Evolutionary conservation across 2,113 vertebrate genomes (phyloP), one percentile per base, ranked within the genome.

Genomic region (Dissostichus mawsoni): DNA sequence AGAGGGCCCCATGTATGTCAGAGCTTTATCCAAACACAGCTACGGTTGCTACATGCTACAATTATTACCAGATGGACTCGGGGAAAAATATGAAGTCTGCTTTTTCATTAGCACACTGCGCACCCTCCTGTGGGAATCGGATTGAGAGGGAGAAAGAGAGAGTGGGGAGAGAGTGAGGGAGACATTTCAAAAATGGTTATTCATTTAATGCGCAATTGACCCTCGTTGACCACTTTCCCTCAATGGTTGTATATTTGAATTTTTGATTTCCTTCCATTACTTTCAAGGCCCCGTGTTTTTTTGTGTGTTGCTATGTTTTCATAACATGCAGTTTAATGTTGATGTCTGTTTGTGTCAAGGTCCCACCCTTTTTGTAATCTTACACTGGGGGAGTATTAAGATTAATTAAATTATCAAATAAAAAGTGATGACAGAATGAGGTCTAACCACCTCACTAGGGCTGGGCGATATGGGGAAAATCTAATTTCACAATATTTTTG

Each of bases 41-140:
- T 90, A 92, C 88, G 80, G 92, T 94, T 93, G 91, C 93, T 93
- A 92, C 89, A 93, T 92, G 85, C 82, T 85, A 52, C 90, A 91
- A 94, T 94, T 93, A 94, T 92, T 92, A 90, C 93, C 93, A 94
- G 92, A 94, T 94, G 91, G 89, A 90, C 76, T 73, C 16, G 1
- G 77, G 82, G 89, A 92, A 89, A 90, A 79, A 87, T 89, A 92
- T 92, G 89, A 90, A 82, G 73, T 51, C 85, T 90, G 83, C 87
- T 86, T 91, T 92, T 92, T 92, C 90, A 90, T 91, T 92, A 91
- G 76, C 58, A 53, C 41, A 74, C 64, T 68, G 79, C 57, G 51
- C 83, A 79, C 65, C 66, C 80, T 82, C 72, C 76, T 69, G 59
- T 57, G 73, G 78, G 86, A 66, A 13, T 0, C n/a, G 53, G 47